Conservation (phyloP, 2,888 invertebrate genomes). For the Rotaria magnacalcarata region DNA sequence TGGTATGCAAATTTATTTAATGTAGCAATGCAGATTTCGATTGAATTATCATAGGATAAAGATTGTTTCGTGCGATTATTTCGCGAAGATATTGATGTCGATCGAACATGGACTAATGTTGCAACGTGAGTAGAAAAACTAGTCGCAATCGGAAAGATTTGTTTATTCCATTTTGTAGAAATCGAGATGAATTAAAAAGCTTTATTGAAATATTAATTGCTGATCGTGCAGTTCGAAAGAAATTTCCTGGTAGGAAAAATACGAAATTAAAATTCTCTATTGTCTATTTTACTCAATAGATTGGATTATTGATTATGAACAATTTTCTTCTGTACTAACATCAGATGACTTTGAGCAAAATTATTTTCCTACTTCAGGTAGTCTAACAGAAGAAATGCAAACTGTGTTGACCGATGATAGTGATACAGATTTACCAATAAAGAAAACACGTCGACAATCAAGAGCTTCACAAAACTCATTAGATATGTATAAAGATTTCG, state of each 20-base stretch:
- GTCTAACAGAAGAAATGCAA: neutral
- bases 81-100: neutral
- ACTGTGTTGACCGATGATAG: neutral
- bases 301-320: neutral
- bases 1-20: neutral
- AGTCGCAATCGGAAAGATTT: no score
- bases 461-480: neutral
- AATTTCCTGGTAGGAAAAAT: neutral
- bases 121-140: neutral
- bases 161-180: neutral
- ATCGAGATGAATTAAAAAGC: neutral
- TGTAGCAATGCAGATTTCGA: neutral
- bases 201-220: neutral
- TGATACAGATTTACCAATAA: neutral
- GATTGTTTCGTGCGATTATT: constrained; percentile 25
- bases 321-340: neutral
- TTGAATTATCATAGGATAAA: neutral
- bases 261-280: no score
- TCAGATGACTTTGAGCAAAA: neutral
- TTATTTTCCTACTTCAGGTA: neutral
- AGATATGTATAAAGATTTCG: neutral
- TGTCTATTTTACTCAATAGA: neutral
- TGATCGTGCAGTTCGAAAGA: neutral
- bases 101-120: constrained; percentile 11
- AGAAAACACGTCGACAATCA: neutral